Evolutionary conservation across 2,113 vertebrate genomes (phyloP), one percentile per base, ranked within the genome.

Genomic region (Pelobates fuscus): DNA sequence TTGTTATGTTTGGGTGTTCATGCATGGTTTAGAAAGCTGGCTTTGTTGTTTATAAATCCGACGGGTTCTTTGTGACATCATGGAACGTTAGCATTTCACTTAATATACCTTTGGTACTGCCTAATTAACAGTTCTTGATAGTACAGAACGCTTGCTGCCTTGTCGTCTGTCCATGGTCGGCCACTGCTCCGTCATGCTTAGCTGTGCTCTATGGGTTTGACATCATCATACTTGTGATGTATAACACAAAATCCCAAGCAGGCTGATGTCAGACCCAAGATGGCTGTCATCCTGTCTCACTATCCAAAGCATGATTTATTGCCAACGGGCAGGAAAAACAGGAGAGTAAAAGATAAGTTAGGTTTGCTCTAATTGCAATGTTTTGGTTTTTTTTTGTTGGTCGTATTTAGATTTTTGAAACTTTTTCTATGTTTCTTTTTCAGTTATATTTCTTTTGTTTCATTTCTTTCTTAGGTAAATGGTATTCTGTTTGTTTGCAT

Each of bases 401-500:
- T 62, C 30, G 15, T 30, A 17, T 49, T 12, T 5, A 15, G 17
- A 49, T 49, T 4, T 17, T 7, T 49, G 32, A 37, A 37, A 37
- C 44, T 14, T 8, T n/a, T n/a, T n/a, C 3, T 17, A n/a, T 49
- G 12, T 49, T 49, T n/a, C 32, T 10, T 37, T 37, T 55, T 55
- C 52, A 55, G 52, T 5, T 55, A 23, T 55, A 23, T 43, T 62
- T 20, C 26, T 62, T 59, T 60, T 43, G 44, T 60, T 32, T 71
- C 2, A 58, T 1, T 0, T 18, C 29, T 27, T 0, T 0, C 32
- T 20, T 83, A 99, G 97, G 89, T 95, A 57, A 98, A 96, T 81
- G 96, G 96, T 78, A 84, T 95, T 79, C 92, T 99, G 67, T 98
- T 99, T 78, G 91, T 98, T 60, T 92, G 94, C 81, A 98, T 99